Base-by-base conservation (phyloP, 2,113 vertebrate species). In the Macroglossus sobrinus region DNA sequence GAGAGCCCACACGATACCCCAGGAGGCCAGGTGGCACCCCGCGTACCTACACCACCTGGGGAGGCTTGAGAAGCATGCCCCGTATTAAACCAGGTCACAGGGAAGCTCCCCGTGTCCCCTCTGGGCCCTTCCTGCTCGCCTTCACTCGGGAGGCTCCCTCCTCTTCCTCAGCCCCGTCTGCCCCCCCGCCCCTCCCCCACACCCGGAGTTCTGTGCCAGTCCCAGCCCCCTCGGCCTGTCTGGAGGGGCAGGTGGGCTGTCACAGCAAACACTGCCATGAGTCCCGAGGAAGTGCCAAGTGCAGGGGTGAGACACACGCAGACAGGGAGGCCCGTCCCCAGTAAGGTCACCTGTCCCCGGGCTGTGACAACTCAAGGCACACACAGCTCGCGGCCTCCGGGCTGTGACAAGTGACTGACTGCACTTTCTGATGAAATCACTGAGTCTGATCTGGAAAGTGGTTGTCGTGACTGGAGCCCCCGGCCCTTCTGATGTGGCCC, bases 71-170 rank as follows among this genome's bases (percentile, higher is more conserved):
- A 33, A 19, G 19, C 59, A 22, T 1, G 0, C 15, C 28, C 28
- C 4, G 0, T 7, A n/a, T 13, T 2, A 38, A 30, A 24, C 6
- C 7, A 15, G 38, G 15, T 1, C 2, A 2, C 30, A 30, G 6
- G 0, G 35, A 4, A 0, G 16, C 0, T n/a, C 47, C 1, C 35
- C 63, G 5, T 64, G 43, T 40, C 33, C 26, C 30, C 1, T 30
- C 26, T 30, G 24, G 26, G 12, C 5, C 12, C 16, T 21, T 3
- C 35, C 53, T 13, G 15, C 7, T 30, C 10, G 35, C 3, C 9
- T 6, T 19, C 7, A 47, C 19, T 26, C 75, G 2, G 2, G 33
- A 24, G 38, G 40, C 57, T 43, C 26, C 80, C 13, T n/a, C 33
- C n/a, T 84, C 57, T 26, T 10, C 30, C 47, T 38, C 26, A 10